These are phyloP conservation scores for Endomychus coccineus DNA, from an alignment of 2,888 invertebrate genomes.

Conservation along the genomic window DNA sequence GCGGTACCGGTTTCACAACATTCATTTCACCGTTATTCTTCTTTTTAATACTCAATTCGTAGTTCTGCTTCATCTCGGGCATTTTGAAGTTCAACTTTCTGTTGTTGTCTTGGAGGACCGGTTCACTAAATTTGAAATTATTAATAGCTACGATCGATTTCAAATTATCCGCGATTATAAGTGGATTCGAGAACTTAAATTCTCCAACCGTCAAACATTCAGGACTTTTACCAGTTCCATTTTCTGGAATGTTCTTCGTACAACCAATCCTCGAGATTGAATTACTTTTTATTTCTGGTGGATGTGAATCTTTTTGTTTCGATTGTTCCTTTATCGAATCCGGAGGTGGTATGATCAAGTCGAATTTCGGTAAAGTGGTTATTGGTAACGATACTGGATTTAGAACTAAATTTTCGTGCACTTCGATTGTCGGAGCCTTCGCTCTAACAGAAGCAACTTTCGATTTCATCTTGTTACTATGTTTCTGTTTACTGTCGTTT, in stretches of 20 bases:
- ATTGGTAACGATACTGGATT: conserved; percentile 52
- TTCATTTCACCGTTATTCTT: conserved; percentile 25
- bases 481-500: conserved; percentile 36
- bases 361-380: conserved; percentile 51
- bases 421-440: conserved; percentile 25
- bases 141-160: conserved; percentile 45
- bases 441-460: conserved; percentile 35
- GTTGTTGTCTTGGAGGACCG: conserved; percentile 38
- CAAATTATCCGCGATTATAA: conserved; percentile 41
- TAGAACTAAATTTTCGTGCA: conserved; percentile 42
- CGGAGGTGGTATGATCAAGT: conserved; percentile 42
- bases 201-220: too few species aligned
- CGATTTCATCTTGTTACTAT: conserved; percentile 43
- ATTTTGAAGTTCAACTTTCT: conserved; percentile 19
- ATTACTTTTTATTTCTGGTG: too few species aligned
- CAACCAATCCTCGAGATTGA: too few species aligned
- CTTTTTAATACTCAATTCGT: conserved; percentile 9
- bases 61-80: conserved; percentile 25
- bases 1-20: conserved; percentile 23
- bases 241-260: too few species aligned
- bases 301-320: neutral
- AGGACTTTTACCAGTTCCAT: too few species aligned
- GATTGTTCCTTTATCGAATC: conserved; percentile 2
- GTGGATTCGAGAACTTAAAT: conserved; percentile 47
- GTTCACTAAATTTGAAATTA: conserved; percentile 53